These are phyloP conservation scores for Drosophila differens DNA, from an alignment of 2,888 invertebrate genomes.

Conservation along the genomic window DNA sequence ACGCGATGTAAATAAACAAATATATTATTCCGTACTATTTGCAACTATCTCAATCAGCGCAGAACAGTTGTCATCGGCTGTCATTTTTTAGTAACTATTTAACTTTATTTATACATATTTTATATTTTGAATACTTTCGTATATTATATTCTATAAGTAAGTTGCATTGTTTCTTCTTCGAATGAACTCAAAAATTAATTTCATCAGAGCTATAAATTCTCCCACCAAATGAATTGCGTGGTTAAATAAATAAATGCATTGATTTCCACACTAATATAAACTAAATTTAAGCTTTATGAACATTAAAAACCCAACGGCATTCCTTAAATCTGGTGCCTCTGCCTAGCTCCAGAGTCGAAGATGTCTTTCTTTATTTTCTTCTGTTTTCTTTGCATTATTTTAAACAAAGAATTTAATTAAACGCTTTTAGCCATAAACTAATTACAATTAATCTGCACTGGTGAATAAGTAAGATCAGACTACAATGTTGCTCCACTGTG, in stretches of 20 bases:
- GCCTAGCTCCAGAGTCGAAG: neutral
- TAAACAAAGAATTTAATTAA: neutral
- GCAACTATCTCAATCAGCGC: slow-evolving; percentile 6
- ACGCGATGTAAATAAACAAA: slow-evolving; percentile 21
- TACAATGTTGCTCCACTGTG: neutral
- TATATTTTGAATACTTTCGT: neutral
- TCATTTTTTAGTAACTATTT: neutral
- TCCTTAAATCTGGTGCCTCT: neutral
- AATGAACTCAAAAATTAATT: neutral
- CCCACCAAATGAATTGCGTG: neutral
- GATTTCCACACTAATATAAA: neutral
- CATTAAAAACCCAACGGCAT: neutral
- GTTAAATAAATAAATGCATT: neutral
- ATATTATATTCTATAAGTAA: neutral
- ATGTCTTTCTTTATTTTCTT: neutral
- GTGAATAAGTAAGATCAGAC: neutral
- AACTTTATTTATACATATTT: neutral
- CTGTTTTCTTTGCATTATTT: neutral
- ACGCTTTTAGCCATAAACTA: neutral
- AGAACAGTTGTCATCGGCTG: neutral
- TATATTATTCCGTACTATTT: neutral
- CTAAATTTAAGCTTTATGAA: neutral
- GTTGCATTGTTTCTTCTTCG: neutral
- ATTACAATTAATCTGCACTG: neutral
- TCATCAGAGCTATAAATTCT: neutral